These are phyloP conservation scores for Hydraecia micacea DNA, from an alignment of 2,888 invertebrate genomes.

Conservation along the genomic window DNA sequence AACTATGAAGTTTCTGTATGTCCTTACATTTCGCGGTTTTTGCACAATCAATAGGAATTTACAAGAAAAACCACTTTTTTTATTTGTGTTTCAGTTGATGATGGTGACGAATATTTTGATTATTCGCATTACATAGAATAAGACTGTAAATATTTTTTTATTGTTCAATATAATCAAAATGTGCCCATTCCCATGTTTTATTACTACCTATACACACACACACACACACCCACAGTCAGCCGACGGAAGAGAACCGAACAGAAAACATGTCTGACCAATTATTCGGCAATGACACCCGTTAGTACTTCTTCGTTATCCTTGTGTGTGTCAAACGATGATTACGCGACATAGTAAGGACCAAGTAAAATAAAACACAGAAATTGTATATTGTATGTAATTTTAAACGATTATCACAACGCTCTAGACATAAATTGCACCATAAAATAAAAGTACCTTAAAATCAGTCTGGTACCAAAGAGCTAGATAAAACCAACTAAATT, in stretches of 20 bases:
- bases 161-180: conserved; percentile 80
- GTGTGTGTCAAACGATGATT: neutral
- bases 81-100: conserved; percentile 19
- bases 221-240: too few relatives aligned
- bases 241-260: neutral
- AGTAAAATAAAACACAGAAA: conserved; percentile 66
- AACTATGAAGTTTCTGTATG: conserved; percentile 1
- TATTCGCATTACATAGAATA: conserved; percentile 69
- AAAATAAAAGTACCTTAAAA: conserved; percentile 90
- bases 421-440: conserved; percentile 90
- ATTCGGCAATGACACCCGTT: neutral
- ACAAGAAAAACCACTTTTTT: conserved; percentile 1
- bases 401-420: conserved; percentile 91
- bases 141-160: conserved; percentile 85
- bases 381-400: conserved; percentile 89
- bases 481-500: conserved; percentile 85
- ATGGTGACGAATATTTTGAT: conserved; percentile 58
- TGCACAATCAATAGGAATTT: neutral
- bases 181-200: conserved; percentile 67
- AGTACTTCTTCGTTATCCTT: neutral
- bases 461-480: conserved; percentile 90
- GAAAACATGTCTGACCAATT: neutral
- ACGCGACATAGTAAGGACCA: neutral
- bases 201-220: conserved; percentile 29
- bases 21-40: neutral